These are phyloP conservation scores for Oscheius sp. DNA, from an alignment of 2,888 invertebrate genomes.

Conservation along the genomic window DNA sequence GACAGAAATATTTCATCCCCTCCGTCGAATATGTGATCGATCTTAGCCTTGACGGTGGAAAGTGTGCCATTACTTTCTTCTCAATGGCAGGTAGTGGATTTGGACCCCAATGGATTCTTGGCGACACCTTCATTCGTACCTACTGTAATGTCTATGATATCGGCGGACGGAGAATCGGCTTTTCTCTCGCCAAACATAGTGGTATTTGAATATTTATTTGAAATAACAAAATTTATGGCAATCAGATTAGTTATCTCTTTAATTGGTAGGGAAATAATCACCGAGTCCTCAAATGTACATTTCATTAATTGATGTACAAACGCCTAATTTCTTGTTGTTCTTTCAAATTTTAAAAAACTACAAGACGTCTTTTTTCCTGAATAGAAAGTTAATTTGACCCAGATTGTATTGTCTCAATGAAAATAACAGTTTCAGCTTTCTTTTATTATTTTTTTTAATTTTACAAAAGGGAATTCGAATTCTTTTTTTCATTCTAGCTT, in stretches of 20 bases:
- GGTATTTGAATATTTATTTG: not conserved
- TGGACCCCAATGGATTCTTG: conserved; percentile 51
- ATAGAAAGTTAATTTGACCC: too few relatives aligned
- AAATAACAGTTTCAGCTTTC: too few relatives aligned
- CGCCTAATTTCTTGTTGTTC: too few relatives aligned
- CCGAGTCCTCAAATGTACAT: too few relatives aligned
- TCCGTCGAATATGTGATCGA: conserved; percentile 64
- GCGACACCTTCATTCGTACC: conserved; percentile 54
- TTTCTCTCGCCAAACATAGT: conserved; percentile 37
- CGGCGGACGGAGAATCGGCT: conserved; percentile 55
- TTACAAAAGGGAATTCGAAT: too few relatives aligned
- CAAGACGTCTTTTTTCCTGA: too few relatives aligned
- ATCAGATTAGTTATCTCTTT: not conserved
- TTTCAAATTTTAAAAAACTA: too few relatives aligned
- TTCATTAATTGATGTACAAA: too few relatives aligned
- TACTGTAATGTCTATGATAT: conserved; percentile 60
- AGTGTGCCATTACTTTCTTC: conserved; percentile 50
- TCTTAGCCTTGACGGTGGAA: conserved; percentile 52
- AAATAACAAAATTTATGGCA: not conserved
- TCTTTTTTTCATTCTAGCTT: too few relatives aligned
- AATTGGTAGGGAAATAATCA: too few relatives aligned
- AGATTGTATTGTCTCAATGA: too few relatives aligned
- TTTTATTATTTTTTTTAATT: too few relatives aligned
- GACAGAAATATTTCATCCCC: conserved; percentile 52
- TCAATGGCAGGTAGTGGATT: conserved; percentile 43